Conservation (phyloP, 2,113 vertebrate species). For the Arenaria interpres region DNA sequence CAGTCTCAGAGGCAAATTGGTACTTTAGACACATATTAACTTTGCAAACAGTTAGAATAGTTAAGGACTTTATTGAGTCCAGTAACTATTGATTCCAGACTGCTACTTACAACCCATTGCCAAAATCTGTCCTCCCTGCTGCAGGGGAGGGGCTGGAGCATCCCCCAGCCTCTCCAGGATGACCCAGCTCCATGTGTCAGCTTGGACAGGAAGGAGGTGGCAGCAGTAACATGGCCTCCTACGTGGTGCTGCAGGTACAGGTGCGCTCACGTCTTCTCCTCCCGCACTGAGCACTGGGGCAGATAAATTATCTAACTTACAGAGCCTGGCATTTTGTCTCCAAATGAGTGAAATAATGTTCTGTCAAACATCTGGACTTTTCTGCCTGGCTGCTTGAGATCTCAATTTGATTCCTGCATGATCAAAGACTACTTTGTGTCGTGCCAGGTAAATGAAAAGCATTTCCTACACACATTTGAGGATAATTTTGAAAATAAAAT, state of each 20-base stretch:
- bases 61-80: background rate
- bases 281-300: background rate
- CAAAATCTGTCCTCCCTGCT: background rate
- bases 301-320: background rate
- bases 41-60: background rate
- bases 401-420: background rate
- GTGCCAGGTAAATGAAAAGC: background rate
- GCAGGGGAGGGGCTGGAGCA: background rate
- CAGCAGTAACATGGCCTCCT: background rate
- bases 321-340: background rate
- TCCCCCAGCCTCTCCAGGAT: background rate
- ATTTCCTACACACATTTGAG: background rate
- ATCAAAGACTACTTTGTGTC: background rate
- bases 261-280: fast-evolving
- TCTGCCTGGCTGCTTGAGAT: background rate
- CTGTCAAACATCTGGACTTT: background rate
- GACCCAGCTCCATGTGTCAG: background rate
- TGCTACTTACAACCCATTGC: background rate
- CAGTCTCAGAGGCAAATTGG: background rate
- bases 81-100: background rate
- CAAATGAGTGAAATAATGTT: background rate
- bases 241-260: background rate
- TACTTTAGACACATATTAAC: background rate
- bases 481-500: background rate
- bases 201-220: no score